Conservation (phyloP, 2,888 invertebrate species). For the Lasioglossum villosulum region DNA sequence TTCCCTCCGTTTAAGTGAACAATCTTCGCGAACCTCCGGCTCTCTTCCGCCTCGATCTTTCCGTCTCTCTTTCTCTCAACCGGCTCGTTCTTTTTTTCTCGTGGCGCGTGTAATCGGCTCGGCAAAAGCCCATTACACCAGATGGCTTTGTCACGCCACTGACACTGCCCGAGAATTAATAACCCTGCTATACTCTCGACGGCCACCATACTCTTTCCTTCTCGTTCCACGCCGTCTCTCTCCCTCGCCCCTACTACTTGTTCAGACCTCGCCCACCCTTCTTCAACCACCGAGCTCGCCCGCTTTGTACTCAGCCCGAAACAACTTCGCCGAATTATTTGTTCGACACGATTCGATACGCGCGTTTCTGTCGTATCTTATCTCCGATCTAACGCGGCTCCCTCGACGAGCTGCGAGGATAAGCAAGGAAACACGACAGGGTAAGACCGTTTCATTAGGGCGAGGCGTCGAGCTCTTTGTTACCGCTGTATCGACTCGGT, state of each 20-base stretch:
- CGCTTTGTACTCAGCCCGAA: constrained; percentile 55
- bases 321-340: constrained; percentile 70
- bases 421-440: constrained; percentile 27
- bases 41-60: not conserved
- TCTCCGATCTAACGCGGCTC: constrained; percentile 69
- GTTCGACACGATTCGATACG: constrained; percentile 73
- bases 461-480: constrained; percentile 30
- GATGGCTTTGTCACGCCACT: constrained; percentile 73
- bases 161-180: constrained; percentile 71
- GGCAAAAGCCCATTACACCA: constrained; percentile 70
- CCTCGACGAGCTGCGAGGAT: constrained; percentile 50
- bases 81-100: constrained; percentile 22
- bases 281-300: constrained; percentile 4
- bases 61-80: constrained; percentile 11
- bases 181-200: constrained; percentile 65
- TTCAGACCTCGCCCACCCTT: constrained; percentile 16
- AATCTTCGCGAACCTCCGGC: constrained; percentile 19
- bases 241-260: not conserved
- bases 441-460: constrained; percentile 52
- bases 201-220: constrained; percentile 45
- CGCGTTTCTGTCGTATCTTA: constrained; percentile 70
- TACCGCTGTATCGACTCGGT: not conserved
- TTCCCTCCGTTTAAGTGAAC: constrained; percentile 14
- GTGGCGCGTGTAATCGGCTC: constrained; percentile 68
- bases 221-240: not conserved